These are phyloP conservation scores for Lapara coniferarum DNA, from an alignment of 2,888 invertebrate genomes.

Conservation along the genomic window DNA sequence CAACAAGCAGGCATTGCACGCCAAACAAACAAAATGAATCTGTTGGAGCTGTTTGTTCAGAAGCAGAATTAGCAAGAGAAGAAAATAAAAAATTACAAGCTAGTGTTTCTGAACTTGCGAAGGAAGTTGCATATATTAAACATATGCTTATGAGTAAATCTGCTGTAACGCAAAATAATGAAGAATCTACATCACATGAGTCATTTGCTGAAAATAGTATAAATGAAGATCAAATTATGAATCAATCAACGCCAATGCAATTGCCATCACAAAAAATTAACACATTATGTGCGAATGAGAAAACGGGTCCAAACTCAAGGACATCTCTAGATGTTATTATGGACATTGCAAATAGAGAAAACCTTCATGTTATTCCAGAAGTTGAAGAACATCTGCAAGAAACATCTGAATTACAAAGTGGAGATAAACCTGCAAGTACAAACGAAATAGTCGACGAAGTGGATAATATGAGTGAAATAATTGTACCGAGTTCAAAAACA, in stretches of 20 bases:
- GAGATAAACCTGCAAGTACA: neutral
- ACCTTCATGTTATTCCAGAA: neutral
- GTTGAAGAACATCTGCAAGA: neutral
- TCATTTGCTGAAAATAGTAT: neutral
- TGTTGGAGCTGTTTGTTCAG: constrained; percentile 35
- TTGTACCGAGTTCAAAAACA: neutral
- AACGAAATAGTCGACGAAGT: neutral
- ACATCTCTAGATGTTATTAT: neutral
- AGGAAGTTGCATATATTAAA: constrained; percentile 47
- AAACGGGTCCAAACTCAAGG: neutral
- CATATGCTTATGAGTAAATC: constrained; percentile 36
- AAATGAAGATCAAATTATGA: neutral
- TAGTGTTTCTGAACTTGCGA: constrained; percentile 41
- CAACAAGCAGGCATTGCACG: constrained; percentile 15
- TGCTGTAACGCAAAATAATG: neutral
- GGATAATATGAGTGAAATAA: neutral
- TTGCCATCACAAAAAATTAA: neutral
- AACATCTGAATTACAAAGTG: neutral
- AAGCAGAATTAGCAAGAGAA: constrained; percentile 45
- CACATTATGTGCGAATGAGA: neutral
- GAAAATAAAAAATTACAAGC: constrained; percentile 45
- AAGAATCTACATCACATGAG: neutral
- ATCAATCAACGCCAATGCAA: neutral
- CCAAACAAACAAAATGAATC: constrained; percentile 26
- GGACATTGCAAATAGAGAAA: neutral